Evolutionary conservation across 2,797 vertebrate species (phyloP).

Genomic region (Cuculus canorus): DNA sequence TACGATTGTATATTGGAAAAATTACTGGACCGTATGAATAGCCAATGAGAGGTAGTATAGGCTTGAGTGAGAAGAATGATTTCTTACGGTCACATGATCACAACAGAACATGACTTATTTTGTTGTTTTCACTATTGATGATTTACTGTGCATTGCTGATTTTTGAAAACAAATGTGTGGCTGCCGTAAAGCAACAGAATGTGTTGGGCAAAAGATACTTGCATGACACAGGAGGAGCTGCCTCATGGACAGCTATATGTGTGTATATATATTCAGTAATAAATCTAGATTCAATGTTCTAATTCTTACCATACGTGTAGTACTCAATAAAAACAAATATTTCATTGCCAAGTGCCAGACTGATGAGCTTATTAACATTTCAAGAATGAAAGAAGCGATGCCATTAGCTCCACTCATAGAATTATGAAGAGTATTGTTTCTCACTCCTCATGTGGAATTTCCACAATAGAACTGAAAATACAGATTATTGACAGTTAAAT

Average conservation of each 20-base stretch:
- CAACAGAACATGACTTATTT: background rate
- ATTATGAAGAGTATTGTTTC: background rate
- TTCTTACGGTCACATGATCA: background rate
- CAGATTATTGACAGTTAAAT: background rate
- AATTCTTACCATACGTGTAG: conserved; percentile 58
- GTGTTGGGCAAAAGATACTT: background rate
- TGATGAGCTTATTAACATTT: conserved; percentile 69
- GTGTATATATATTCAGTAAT: background rate
- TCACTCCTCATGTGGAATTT: background rate
- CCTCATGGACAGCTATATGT: no score
- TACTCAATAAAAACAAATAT: conserved; percentile 71
- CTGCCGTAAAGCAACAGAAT: background rate
- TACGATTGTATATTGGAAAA: background rate
- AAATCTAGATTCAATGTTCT: background rate
- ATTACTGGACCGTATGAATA: background rate
- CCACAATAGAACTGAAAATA: background rate
- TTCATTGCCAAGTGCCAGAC: conserved; percentile 60
- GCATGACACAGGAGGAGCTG: background rate
- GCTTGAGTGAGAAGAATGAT: background rate
- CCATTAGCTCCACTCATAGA: background rate
- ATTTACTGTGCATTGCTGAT: background rate
- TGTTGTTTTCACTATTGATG: background rate
- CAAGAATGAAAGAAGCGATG: conserved; percentile 9
- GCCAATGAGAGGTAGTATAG: background rate
- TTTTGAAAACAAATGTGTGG: background rate